These are phyloP conservation scores for Myathropa florea DNA, from an alignment of 2,888 invertebrate species.

Conservation along the genomic window DNA sequence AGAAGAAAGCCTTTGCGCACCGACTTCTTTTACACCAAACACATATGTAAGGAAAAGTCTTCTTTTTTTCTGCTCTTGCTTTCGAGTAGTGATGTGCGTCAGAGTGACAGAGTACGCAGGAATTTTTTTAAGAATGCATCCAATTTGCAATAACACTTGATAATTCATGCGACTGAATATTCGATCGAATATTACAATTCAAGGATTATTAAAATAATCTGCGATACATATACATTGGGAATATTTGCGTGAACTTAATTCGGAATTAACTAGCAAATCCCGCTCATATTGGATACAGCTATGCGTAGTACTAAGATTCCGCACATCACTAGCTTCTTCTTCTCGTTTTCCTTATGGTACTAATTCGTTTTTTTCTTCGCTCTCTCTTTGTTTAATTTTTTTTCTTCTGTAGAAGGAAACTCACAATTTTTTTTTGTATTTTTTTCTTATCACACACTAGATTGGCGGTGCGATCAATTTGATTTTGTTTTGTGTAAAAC, in stretches of 20 bases:
- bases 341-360: constrained; percentile 51
- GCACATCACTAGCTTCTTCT: constrained; percentile 63
- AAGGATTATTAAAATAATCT: too few species aligned
- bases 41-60: constrained; percentile 36
- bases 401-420: constrained; percentile 53
- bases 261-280: constrained; percentile 24
- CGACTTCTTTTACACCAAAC: constrained; percentile 52
- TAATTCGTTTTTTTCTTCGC: constrained; percentile 55
- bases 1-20: constrained; percentile 66
- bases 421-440: constrained; percentile 61
- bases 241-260: not conserved
- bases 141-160: constrained; percentile 2
- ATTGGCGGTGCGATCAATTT: constrained; percentile 40
- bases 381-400: constrained; percentile 67
- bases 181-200: not conserved
- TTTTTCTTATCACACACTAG: constrained; percentile 55
- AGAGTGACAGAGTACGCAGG: constrained; percentile 48
- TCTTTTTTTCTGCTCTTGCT: constrained; percentile 35
- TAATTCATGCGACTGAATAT: not conserved
- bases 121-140: constrained; percentile 30
- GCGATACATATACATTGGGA: too few species aligned
- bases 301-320: constrained; percentile 37
- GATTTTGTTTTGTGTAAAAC: constrained; percentile 39
- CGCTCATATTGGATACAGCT: constrained; percentile 29
- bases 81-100: constrained; percentile 52